Conservation (phyloP, 2,797 vertebrate species). For the Myripristis murdjan region DNA sequence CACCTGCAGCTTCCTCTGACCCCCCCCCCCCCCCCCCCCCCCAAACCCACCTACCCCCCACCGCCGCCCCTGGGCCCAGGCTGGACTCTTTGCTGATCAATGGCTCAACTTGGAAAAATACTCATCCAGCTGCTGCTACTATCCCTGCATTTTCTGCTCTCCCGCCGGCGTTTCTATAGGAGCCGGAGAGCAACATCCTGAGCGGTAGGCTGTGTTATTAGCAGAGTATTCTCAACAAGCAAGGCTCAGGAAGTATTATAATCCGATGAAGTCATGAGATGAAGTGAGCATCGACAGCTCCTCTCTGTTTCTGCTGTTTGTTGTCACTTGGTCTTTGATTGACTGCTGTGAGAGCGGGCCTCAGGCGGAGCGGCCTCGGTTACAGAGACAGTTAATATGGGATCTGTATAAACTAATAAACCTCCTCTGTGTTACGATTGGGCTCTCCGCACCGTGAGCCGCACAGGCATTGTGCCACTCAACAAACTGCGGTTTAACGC, state of each 20-base stretch:
- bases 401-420: conserved; percentile 60
- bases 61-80: conserved; percentile 40
- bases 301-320: conserved; percentile 57
- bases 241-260: conserved; percentile 15
- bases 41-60: too few relatives aligned
- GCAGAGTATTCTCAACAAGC: conserved; percentile 15
- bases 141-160: conserved; percentile 51
- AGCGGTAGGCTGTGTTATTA: conserved; percentile 16
- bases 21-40: conserved; percentile 48
- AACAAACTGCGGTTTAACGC: conserved; percentile 68
- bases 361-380: conserved; percentile 33
- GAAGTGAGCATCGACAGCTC: conserved; percentile 54
- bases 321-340: conserved; percentile 61
- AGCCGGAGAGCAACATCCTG: conserved; percentile 20
- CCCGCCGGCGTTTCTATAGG: conserved; percentile 30
- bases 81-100: conserved; percentile 70
- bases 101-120: conserved; percentile 73
- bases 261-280: conserved; percentile 45
- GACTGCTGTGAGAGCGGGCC: conserved; percentile 52
- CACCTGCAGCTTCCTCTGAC: conserved; percentile 85
- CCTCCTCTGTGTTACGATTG: conserved; percentile 57
- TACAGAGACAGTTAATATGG: conserved; percentile 58
- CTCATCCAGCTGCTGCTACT: conserved; percentile 69
- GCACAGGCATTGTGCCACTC: conserved; percentile 68
- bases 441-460: conserved; percentile 47